Evolutionary conservation across 2,797 vertebrate species (phyloP).

Genomic region (Acipenser oxyrinchus): DNA sequence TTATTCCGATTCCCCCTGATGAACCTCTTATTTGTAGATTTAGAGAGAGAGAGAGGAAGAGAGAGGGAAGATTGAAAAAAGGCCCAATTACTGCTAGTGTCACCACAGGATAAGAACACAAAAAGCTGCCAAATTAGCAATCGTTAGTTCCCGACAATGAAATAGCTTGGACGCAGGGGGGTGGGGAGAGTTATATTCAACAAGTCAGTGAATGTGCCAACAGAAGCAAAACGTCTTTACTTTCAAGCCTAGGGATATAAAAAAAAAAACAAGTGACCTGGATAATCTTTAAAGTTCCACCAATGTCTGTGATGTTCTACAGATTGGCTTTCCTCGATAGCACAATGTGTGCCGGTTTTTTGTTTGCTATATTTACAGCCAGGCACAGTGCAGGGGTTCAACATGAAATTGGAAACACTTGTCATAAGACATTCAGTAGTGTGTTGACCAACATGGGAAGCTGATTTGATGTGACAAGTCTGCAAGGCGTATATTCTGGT

Average conservation of each 20-base stretch:
- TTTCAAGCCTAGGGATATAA: neutral
- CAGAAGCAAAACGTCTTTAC: neutral
- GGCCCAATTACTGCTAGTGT: conserved; percentile 38
- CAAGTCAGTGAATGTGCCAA: conserved; percentile 18
- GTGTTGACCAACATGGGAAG: too few species aligned
- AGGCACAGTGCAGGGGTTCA: too few species aligned
- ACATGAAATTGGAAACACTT: too few species aligned
- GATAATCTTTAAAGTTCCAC: too few species aligned
- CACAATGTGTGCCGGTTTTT: too few species aligned
- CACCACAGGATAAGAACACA: conserved; percentile 27
- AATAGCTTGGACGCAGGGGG: conserved; percentile 3
- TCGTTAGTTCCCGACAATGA: conserved; percentile 1
- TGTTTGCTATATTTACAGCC: too few species aligned
- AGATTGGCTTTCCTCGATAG: too few species aligned
- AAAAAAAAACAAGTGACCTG: too few species aligned
- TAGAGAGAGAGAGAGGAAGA: conserved; percentile 16
- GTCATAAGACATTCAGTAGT: too few species aligned
- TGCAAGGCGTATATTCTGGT: too few species aligned
- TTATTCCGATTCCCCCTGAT: conserved; percentile 23
- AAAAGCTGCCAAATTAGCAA: conserved; percentile 6
- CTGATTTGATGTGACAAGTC: too few species aligned
- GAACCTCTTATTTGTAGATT: conserved; percentile 25
- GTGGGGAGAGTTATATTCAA: conserved; percentile 17
- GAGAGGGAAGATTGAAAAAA: conserved; percentile 31
- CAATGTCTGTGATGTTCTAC: too few species aligned